Evolutionary conservation across 2,888 invertebrate species (phyloP).

Genomic region (Iselma pallidipennis): DNA sequence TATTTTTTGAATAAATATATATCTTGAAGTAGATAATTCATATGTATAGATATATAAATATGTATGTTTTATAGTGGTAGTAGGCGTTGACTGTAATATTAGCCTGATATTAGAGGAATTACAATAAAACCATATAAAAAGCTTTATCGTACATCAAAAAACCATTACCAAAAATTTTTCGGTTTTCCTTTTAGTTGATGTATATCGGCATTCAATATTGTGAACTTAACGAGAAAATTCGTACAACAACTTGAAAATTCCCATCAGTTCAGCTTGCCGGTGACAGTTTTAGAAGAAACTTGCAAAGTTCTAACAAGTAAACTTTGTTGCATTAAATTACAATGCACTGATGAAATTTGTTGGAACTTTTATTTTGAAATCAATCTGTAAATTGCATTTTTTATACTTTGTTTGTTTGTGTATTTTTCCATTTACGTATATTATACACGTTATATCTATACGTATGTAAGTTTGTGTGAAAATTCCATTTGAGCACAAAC

Average conservation of each 20-base stretch:
- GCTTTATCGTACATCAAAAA: too few relatives aligned
- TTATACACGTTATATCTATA: neutral
- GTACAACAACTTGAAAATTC: neutral
- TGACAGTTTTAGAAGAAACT: neutral
- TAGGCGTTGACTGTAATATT: too few relatives aligned
- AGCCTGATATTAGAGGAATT: too few relatives aligned
- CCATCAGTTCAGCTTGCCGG: neutral
- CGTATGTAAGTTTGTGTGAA: conserved; percentile 3
- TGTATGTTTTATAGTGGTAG: too few relatives aligned
- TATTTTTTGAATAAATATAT: too few relatives aligned
- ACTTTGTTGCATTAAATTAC: neutral
- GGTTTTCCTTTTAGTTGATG: too few relatives aligned
- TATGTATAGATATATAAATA: too few relatives aligned
- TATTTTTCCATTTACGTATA: neutral
- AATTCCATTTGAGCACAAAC: conserved; percentile 21
- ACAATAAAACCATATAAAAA: too few relatives aligned
- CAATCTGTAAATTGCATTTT: neutral
- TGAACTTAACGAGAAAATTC: neutral
- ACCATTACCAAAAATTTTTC: neutral
- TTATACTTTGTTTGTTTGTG: neutral
- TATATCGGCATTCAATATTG: neutral
- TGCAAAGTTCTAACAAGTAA: neutral
- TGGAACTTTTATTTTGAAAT: neutral
- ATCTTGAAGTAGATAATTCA: too few relatives aligned
- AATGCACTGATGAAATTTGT: neutral